Evolutionary conservation across 2,888 invertebrate genomes (phyloP).

Genomic region (Lasioglossum lativentre): DNA sequence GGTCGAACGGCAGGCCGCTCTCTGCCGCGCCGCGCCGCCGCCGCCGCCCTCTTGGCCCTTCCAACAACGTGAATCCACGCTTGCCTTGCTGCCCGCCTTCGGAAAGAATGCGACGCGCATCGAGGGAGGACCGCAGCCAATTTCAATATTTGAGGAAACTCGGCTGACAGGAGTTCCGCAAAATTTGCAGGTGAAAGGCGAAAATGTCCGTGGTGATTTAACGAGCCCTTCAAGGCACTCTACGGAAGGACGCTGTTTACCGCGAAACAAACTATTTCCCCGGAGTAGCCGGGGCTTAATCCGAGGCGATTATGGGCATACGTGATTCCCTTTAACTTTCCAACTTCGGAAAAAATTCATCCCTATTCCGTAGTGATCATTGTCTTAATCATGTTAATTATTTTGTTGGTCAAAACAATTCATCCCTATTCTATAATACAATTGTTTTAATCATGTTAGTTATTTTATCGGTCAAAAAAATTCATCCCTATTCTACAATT

Average conservation of each 20-base stretch:
- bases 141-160: constrained; percentile 81
- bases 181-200: constrained; percentile 74
- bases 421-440: background rate
- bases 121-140: constrained; percentile 71
- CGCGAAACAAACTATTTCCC: constrained; percentile 48
- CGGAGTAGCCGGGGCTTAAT: constrained; percentile 30
- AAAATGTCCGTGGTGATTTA: constrained; percentile 69
- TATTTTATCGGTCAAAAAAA: background rate
- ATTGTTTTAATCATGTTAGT: background rate
- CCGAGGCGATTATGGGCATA: constrained; percentile 25
- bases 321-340: background rate
- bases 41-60: constrained; percentile 42
- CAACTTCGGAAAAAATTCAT: background rate
- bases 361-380: background rate
- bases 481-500: background rate
- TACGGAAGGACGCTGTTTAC: constrained; percentile 50
- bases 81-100: constrained; percentile 36
- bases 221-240: constrained; percentile 65
- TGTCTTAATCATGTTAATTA: background rate
- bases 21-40: too few relatives aligned
- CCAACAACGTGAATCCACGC: constrained; percentile 32
- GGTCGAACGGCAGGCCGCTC: constrained; percentile 38
- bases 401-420: background rate
- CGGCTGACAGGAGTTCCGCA: constrained; percentile 69
- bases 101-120: constrained; percentile 74